A percentile compares a stretch with the other conserved stretches of the same genome.
These are phyloP conservation scores for Drosophila dives DNA, from an alignment of 2,888 invertebrate species.

Conservation along the genomic window DNA sequence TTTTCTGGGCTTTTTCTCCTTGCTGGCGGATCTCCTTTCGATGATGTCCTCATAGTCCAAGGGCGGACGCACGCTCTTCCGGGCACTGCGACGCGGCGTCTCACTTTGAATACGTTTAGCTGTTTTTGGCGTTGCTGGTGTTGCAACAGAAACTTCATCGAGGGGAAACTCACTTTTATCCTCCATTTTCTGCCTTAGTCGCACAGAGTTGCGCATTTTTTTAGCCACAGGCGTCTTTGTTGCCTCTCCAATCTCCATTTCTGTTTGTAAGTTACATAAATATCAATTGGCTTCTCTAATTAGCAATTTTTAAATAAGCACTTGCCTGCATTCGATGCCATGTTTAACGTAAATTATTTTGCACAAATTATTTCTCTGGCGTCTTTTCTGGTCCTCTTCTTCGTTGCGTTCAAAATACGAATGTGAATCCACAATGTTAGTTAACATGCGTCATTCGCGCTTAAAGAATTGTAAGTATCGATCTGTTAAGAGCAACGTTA, in stretches of 20 bases:
- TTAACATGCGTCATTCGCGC: constrained; percentile 36
- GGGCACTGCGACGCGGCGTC: constrained; percentile 80
- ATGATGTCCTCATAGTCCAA: constrained; percentile 82
- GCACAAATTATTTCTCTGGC: constrained; percentile 5
- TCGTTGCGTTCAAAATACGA: constrained; percentile 45
- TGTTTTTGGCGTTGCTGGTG: constrained; percentile 4
- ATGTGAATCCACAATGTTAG: constrained; percentile 25
- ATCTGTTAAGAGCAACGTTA: constrained; percentile 9
- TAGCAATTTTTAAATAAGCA: neutral
- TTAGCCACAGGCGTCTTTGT: constrained; percentile 42
- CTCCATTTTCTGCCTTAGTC: neutral
- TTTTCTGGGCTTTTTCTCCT: constrained; percentile 20
- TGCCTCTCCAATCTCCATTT: constrained; percentile 10
- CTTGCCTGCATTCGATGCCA: constrained; percentile 31
- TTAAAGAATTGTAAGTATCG: constrained; percentile 13
- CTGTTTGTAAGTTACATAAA: neutral
- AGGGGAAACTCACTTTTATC: neutral
- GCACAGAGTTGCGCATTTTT: constrained; percentile 34
- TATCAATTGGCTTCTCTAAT: neutral
- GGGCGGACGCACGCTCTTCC: constrained; percentile 79
- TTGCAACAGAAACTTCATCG: neutral
- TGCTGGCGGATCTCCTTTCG: constrained; percentile 49
- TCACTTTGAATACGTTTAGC: constrained; percentile 7
- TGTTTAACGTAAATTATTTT: neutral
- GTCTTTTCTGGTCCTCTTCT: constrained; percentile 2